A percentile compares a stretch with the other conserved stretches of the same genome.
These are phyloP conservation scores for Aulostomus chinensis DNA, from an alignment of 2,797 vertebrate genomes.

Conservation along the genomic window DNA sequence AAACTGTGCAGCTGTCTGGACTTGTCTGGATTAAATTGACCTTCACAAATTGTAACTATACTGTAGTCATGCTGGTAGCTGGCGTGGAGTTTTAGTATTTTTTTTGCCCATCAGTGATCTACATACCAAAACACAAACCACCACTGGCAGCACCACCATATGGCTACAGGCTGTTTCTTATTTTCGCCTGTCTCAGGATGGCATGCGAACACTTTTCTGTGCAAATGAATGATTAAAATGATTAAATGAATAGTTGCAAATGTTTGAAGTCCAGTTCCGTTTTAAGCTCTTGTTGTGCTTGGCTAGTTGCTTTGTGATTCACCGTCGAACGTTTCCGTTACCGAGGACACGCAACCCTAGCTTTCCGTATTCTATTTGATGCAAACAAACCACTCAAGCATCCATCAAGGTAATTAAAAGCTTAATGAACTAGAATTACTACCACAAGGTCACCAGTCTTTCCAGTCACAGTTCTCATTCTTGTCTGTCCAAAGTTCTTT, in stretches of 20 bases:
- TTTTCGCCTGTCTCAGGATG: slow-evolving; percentile 23
- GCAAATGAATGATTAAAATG: slow-evolving; percentile 43
- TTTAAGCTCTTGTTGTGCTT: slow-evolving; percentile 4
- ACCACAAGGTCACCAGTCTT: too few species aligned
- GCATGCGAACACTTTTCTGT: slow-evolving; percentile 19
- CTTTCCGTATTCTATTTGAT: slow-evolving; percentile 2
- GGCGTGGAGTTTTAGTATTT: slow-evolving; percentile 17
- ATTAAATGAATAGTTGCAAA: slow-evolving; percentile 25
- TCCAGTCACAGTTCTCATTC: too few species aligned
- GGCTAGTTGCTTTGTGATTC: slow-evolving; percentile 5
- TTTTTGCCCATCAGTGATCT: slow-evolving; percentile 11
- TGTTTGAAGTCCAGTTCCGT: slow-evolving; percentile 24
- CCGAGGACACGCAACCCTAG: slow-evolving; percentile 1
- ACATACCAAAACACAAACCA: slow-evolving; percentile 47
- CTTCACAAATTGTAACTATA: slow-evolving; percentile 27
- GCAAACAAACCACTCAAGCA: slow-evolving; percentile 1
- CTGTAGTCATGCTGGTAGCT: slow-evolving; percentile 13
- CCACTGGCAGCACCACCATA: slow-evolving; percentile 31
- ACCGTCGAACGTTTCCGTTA: slow-evolving; percentile 2
- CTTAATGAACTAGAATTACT: too few species aligned
- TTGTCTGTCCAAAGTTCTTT: too few species aligned
- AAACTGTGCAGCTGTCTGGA: slow-evolving; percentile 38
- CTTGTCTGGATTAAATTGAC: slow-evolving; percentile 48
- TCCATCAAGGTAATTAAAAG: slow-evolving; percentile 24
- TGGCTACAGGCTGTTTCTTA: slow-evolving; percentile 19